Evolutionary conservation across 2,888 invertebrate species (phyloP).

Genomic region (Caenorhabditis sinica): DNA sequence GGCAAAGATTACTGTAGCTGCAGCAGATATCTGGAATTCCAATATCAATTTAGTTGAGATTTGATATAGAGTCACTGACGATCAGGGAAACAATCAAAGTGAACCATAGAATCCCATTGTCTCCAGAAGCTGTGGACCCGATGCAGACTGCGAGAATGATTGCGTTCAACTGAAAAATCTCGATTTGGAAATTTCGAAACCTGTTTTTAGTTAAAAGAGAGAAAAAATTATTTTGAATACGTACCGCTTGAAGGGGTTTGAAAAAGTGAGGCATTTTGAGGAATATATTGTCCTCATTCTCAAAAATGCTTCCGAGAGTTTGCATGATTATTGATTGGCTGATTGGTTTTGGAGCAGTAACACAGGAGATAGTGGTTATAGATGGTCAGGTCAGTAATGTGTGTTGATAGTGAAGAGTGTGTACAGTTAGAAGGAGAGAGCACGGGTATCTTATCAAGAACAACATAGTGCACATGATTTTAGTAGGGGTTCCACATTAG

Average conservation of each 20-base stretch:
- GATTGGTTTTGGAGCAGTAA: slow-evolving; percentile 21
- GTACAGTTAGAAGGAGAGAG: slow-evolving; percentile 20
- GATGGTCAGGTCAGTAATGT: slow-evolving; percentile 22
- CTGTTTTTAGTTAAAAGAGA: not conserved
- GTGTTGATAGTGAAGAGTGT: slow-evolving; percentile 29
- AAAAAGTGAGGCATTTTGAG: slow-evolving; percentile 80
- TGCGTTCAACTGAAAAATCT: slow-evolving; percentile 76
- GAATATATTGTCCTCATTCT: slow-evolving; percentile 70
- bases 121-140: slow-evolving; percentile 78
- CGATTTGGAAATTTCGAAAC: not conserved
- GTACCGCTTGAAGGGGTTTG: slow-evolving; percentile 81
- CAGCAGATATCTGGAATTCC: slow-evolving; percentile 72
- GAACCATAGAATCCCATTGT: slow-evolving; percentile 82
- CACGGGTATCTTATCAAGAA: slow-evolving; percentile 41
- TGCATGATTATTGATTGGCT: slow-evolving; percentile 52
- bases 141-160: slow-evolving; percentile 79
- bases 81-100: slow-evolving; percentile 74
- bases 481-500: not conserved
- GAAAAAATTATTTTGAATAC: too few species aligned
- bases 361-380: slow-evolving; percentile 7
- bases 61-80: slow-evolving; percentile 23
- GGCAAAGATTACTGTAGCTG: slow-evolving; percentile 81
- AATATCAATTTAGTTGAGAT: not conserved
- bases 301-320: slow-evolving; percentile 54
- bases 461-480: slow-evolving; percentile 35